Evolutionary conservation across 2,113 vertebrate genomes (phyloP), one percentile per base, ranked within the genome.

Genomic region (Panthera uncia): DNA sequence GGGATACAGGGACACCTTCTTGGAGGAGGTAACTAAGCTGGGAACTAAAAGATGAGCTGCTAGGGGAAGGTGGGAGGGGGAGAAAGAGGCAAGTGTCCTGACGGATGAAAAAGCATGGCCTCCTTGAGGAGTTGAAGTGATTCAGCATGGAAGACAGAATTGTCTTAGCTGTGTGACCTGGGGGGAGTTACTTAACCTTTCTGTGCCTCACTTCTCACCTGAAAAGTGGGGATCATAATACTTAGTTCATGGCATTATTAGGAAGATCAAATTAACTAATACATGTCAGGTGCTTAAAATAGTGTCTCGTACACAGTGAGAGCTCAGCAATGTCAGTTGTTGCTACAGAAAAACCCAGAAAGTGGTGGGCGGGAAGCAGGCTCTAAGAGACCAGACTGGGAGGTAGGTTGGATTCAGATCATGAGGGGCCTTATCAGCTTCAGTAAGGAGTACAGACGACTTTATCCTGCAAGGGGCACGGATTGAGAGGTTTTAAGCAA

Each of bases 11-110:
- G 85, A 63, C 25, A 83, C 19, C 55, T 94, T 95, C 84, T 91
- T 74, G 36, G 78, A 92, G 82, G 66, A 95, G 38, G 85, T 74
- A 74, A 91, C 61, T 82, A 85, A 95, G 55, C 83, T 74, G 86
- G 50, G 69, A 69, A 52, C 76, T 41, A 61, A 45, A 61, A 79
- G 71, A 86, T 68, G 63, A 83, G 33, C 63, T 95, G 71, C 36
- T 66, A 83, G 63, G n/a, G 33, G 61, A 65, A 89, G 16, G 76
- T 63, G n/a, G 82, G 38, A 91, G 81, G 91, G 63, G 55, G n/a
- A 14, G 41, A 57, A 68, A 21, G 55, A 90, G n/a, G 41, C 45
- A 79, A 65, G 38, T 85, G 48, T 93, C 82, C 52, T 63, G 33
- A 36, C 65, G 81, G 69, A 84, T 66, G 50, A n/a, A 81, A 79